These are phyloP conservation scores for Merodon equestris DNA, from an alignment of 2,888 invertebrate genomes.

Conservation along the genomic window DNA sequence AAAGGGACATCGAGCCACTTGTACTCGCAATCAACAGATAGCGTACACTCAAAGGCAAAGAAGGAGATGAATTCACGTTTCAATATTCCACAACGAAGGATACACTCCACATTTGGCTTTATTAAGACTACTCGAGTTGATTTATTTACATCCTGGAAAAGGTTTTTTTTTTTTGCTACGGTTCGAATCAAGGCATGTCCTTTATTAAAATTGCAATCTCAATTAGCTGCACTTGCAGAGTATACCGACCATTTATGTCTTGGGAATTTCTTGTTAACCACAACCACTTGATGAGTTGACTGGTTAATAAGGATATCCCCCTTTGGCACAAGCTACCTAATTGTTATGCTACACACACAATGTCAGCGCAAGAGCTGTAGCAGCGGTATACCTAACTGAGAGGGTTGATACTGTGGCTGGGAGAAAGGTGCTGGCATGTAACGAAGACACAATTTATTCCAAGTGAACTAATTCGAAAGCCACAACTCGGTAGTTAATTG, in stretches of 20 bases:
- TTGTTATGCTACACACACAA: conserved; percentile 17
- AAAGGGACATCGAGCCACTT: too few species aligned
- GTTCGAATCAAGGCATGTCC: conserved; percentile 4
- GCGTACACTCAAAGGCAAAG: too few species aligned
- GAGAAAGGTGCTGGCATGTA: conserved; percentile 4
- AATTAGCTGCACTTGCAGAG: conserved; percentile 8
- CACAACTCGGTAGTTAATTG: conserved; percentile 48
- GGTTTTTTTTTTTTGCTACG: too few species aligned
- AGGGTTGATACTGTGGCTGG: too few species aligned
- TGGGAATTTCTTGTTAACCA: neutral
- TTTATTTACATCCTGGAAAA: neutral
- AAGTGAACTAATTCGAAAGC: conserved; percentile 44
- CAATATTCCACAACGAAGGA: neutral
- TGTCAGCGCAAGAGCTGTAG: neutral
- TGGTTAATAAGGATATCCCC: conserved; percentile 14
- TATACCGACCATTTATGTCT: too few species aligned
- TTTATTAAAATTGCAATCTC: conserved; percentile 6
- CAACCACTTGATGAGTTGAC: conserved; percentile 38
- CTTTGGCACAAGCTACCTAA: neutral
- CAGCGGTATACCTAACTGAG: neutral
- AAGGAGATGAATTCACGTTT: too few species aligned
- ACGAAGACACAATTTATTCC: conserved; percentile 19
- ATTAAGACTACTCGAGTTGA: too few species aligned
- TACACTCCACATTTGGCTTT: too few species aligned
- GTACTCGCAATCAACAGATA: too few species aligned